These are phyloP conservation scores for Pollicipes pollicipes DNA, from an alignment of 1,140 invertebrate genomes.

Conservation along the genomic window DNA sequence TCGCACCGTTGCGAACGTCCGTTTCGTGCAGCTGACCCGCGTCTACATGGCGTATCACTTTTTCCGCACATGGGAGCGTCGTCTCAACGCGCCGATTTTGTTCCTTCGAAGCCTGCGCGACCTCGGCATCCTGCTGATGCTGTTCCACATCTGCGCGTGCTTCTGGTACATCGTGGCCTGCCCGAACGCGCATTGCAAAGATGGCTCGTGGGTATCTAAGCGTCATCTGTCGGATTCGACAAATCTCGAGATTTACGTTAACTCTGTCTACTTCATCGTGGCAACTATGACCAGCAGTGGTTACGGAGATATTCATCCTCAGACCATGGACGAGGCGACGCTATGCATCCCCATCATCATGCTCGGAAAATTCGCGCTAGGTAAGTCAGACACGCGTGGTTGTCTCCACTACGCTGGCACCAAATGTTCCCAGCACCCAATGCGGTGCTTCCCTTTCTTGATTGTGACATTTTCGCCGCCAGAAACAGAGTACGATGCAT, in stretches of 20 bases:
- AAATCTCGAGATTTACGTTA: not conserved
- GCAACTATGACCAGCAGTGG: not conserved
- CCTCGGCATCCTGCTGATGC: not conserved
- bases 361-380: not conserved
- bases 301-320: not conserved
- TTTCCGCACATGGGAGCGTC: not conserved
- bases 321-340: not conserved
- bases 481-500: no score
- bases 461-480: no score
- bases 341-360: not conserved
- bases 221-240: not conserved
- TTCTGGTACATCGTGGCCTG: not conserved
- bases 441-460: no score
- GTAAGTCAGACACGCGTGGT: no score
- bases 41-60: not conserved
- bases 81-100: not conserved
- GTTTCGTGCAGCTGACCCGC: not conserved
- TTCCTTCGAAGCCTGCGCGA: not conserved
- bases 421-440: no score
- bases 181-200: not conserved
- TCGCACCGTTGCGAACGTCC: no score
- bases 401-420: no score
- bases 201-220: not conserved
- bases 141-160: not conserved
- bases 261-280: not conserved